phyloP scores from a whole-genome alignment of 2,113 vertebrate species.

The Phaethon lepturus region DNA sequence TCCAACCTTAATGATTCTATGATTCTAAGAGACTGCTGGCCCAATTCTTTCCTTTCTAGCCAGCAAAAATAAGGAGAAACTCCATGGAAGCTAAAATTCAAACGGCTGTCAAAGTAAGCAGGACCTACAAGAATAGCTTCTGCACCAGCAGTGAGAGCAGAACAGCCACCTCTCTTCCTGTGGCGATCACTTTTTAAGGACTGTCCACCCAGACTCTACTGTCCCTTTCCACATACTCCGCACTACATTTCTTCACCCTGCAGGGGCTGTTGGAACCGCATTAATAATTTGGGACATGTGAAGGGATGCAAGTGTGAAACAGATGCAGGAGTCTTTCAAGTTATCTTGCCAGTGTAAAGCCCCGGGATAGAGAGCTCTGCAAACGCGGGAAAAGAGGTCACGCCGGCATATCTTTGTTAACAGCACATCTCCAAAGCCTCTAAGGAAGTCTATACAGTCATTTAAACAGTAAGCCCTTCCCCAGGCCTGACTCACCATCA shows the following conservation, averaged over 20 bases:
- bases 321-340: not conserved
- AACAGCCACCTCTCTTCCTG: not conserved
- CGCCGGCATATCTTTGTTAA: rapidly evolving
- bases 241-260: not conserved
- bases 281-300: not conserved
- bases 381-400: not conserved
- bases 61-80: not conserved
- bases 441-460: not conserved
- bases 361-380: not conserved
- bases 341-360: not conserved
- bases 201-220: not conserved
- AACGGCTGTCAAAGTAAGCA: not conserved
- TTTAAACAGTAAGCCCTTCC: not conserved
- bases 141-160: not conserved
- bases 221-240: not conserved
- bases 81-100: not conserved
- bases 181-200: not conserved
- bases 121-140: not conserved
- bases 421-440: not conserved
- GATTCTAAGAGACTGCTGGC: not conserved
- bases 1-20: no score
- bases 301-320: not conserved
- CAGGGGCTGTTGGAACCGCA: not conserved
- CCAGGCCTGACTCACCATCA: not conserved
- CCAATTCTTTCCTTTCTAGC: not conserved